These are phyloP conservation scores for Poeciliopsis turrubarensis DNA, from an alignment of 2,113 vertebrate genomes.

Conservation along the genomic window DNA sequence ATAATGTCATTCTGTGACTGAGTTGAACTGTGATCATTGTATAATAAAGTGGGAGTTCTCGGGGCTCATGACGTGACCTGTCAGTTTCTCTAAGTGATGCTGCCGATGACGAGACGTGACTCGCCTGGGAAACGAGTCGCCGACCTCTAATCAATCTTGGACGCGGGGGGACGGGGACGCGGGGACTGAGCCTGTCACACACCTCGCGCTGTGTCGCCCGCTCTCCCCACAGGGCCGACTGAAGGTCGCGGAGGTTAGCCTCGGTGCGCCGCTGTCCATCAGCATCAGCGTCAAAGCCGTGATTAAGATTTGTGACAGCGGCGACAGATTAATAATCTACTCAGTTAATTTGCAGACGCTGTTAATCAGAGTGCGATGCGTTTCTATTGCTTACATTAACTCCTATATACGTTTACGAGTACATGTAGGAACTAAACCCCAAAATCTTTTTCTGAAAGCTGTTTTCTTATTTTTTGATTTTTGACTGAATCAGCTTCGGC, in stretches of 20 bases:
- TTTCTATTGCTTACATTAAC: background rate
- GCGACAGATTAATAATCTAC: constrained; percentile 23
- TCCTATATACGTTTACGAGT: too few relatives aligned
- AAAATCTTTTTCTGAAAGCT: background rate
- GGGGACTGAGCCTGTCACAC: constrained; percentile 38
- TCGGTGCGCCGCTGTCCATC: constrained; percentile 55
- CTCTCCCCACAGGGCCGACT: constrained; percentile 29
- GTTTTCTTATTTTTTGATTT: constrained; percentile 4
- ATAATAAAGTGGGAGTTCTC: constrained; percentile 26
- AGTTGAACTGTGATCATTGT: background rate
- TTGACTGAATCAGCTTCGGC: background rate
- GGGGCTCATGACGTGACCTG: constrained; percentile 57
- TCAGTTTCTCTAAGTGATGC: constrained; percentile 71
- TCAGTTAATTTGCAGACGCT: background rate
- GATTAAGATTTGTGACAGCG: constrained; percentile 29
- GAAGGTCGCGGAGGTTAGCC: constrained; percentile 59
- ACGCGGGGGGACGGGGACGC: background rate
- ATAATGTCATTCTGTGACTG: background rate
- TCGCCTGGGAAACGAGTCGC: constrained; percentile 56
- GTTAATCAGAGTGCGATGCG: background rate
- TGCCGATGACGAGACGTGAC: constrained; percentile 70
- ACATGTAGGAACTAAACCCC: too few relatives aligned
- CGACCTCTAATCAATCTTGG: constrained; percentile 43
- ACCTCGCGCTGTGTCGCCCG: constrained; percentile 40
- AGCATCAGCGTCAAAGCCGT: constrained; percentile 42